These are phyloP conservation scores for Drosophila testacea DNA, from an alignment of 2,888 invertebrate genomes.

Conservation along the genomic window DNA sequence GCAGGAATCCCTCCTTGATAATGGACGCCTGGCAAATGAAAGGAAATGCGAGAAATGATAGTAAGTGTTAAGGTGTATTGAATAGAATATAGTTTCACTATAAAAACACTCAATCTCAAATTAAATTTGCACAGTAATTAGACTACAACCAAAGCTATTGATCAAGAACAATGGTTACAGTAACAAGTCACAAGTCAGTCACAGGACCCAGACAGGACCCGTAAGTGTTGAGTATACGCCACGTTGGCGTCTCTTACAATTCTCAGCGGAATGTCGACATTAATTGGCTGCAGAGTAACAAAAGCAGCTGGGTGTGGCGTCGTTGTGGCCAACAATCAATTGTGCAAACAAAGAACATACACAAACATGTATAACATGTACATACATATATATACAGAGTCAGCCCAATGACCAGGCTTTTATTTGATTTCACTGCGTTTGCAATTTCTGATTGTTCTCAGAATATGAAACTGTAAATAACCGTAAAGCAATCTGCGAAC, in stretches of 20 bases:
- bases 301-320: conserved; percentile 42
- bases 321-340: conserved; percentile 64
- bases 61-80: conserved; percentile 23
- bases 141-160: conserved; percentile 37
- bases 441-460: conserved; percentile 39
- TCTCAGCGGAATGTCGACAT: conserved; percentile 52
- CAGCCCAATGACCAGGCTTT: conserved; percentile 27
- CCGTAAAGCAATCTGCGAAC: conserved; percentile 30
- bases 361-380: conserved; percentile 8
- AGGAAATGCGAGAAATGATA: conserved; percentile 8
- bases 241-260: conserved; percentile 47
- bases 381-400: conserved; percentile 18
- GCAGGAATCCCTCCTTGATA: conserved; percentile 92
- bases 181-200: conserved; percentile 21
- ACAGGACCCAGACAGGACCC: neutral
- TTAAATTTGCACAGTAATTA: conserved; percentile 42
- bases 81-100: conserved; percentile 14
- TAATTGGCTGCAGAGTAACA: conserved; percentile 71
- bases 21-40: conserved; percentile 86
- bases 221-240: conserved; percentile 14
- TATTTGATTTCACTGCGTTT: conserved; percentile 41
- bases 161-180: conserved; percentile 29
- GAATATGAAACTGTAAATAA: conserved; percentile 62
- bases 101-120: conserved; percentile 19
- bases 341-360: conserved; percentile 64